phyloP scores from a whole-genome alignment of 2,888 invertebrate genomes.

The Barypeithes pellucidus region DNA sequence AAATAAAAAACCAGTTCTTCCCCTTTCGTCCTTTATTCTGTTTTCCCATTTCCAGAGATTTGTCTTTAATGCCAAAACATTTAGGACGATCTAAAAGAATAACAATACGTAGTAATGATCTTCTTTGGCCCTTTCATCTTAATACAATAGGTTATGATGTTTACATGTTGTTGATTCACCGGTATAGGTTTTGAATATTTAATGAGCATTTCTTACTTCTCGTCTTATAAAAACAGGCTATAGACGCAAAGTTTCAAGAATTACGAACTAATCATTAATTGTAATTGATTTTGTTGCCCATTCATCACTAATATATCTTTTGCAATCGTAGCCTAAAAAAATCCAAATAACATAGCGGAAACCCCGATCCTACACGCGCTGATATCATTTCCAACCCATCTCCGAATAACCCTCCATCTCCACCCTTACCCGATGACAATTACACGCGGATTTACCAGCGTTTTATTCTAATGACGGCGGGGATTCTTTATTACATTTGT shows the following conservation, averaged over 20 bases:
- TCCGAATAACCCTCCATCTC: constrained; percentile 25
- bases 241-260: too few species aligned
- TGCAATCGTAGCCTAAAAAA: constrained; percentile 2
- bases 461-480: constrained; percentile 68
- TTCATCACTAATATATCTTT: too few species aligned
- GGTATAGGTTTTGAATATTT: too few species aligned
- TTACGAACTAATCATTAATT: too few species aligned
- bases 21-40: constrained; percentile 22
- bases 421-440: constrained; percentile 63
- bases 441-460: constrained; percentile 67
- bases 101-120: too few species aligned
- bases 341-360: neutral
- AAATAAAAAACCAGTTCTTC: constrained; percentile 41
- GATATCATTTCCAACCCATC: constrained; percentile 2
- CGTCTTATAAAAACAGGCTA: too few species aligned
- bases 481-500: constrained; percentile 67
- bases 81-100: neutral
- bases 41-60: constrained; percentile 12
- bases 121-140: too few species aligned
- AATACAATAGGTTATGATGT: too few species aligned
- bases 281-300: too few species aligned
- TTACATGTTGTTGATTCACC: too few species aligned
- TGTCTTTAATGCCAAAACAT: neutral
- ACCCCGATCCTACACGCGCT: constrained; percentile 3
- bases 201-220: too few species aligned